Evolutionary conservation across 2,113 vertebrate species (phyloP), one percentile per base, ranked within the genome.

Genomic region (Muscicapa adusta): DNA sequence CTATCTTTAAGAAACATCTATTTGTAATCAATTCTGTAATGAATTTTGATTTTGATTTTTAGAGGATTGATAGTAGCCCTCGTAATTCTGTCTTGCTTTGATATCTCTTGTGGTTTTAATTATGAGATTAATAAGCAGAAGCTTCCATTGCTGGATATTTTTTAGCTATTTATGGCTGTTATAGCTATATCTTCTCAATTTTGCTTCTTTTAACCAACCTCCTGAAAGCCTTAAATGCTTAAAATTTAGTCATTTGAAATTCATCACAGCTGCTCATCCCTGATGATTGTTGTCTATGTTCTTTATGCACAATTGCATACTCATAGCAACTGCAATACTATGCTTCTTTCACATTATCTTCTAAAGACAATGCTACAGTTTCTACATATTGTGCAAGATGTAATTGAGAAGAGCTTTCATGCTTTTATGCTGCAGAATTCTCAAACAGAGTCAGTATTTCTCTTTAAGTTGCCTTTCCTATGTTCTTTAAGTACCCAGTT

Each of bases 181-280:
- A 16, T 38, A 65, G 7, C 40, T 78, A 0, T 75, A 29, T 47
- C 53, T 89, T 77, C 42, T 82, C 66, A 65, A 19, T 33, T 78
- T 85, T 54, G 13, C 20, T 85, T 28, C 66, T 89, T 78, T 63
- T 87, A 91, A 78, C 65, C 51, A 81, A 66, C 31, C 36, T 71
- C 8, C 34, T 56, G 61, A 89, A 94, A 89, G 34, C 15, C 58
- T 92, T 84, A 86, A 84, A 84, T 60, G 31, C 56, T 82, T 79
- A 63, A 94, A 94, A 91, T 57, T 57, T 68, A 82, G 40, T 19
- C 28, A 76, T 68, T 91, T 88, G 54, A 85, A 85, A 91, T 93
- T 65, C 53, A 91, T 95, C 81, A 79, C n/a, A 85, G 61, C 77
- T 94, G 53, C 45, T 89, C 47, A 1, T 82, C 58, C 81, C 62